Base-by-base conservation (phyloP, 2,797 vertebrate species). In the Hoplostethus atlanticus region DNA sequence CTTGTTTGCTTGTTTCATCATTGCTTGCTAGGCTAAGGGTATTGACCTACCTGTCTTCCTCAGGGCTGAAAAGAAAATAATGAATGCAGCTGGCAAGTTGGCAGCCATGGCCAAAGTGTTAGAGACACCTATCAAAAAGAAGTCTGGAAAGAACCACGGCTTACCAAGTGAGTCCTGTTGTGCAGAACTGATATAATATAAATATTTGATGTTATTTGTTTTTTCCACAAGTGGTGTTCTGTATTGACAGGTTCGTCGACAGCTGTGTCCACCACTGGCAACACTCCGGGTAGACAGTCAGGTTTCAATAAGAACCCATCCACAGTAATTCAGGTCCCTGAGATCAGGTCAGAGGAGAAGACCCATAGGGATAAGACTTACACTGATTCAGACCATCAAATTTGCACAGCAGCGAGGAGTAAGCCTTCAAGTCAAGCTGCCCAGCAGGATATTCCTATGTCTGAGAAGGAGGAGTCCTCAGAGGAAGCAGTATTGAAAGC, bases 61-160 rank as follows among this genome's bases (percentile, higher is more conserved):
- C 68, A 99, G 98, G 52, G 95, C 98, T 76, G 98, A 99, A 78
- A 97, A 97, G 87, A 98, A 96, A 92, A 98, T 99, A 76, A 96
- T 99, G 84, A 95, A 92, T 59, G 96, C 96, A 80, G 98, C 98
- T 34, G 96, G 97, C 93, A 98, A 97, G 81, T 94, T 99, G 75
- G 97, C 95, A 5, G 95, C 94, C 9, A 98, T 99, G 97, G 97
- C 97, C 38, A 97, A 96, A 92, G 94, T 96, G 28, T 87, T 99
- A 3, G 98, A 99, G 89, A 98, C 96, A 0, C 96, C 97, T 1
- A 69, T 93, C 64, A 95, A 89, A 71, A 63, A 83, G 81, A 91
- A 91, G 77, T 86, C 84, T 46, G 94, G 73, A 59, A 89, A 82
- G 62, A 86, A 71, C 67, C 74, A 3, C 12, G 56, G 40, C 28